Base-by-base conservation (phyloP, 1,140 invertebrate genomes). In the Cataglyphis hispanica region DNA sequence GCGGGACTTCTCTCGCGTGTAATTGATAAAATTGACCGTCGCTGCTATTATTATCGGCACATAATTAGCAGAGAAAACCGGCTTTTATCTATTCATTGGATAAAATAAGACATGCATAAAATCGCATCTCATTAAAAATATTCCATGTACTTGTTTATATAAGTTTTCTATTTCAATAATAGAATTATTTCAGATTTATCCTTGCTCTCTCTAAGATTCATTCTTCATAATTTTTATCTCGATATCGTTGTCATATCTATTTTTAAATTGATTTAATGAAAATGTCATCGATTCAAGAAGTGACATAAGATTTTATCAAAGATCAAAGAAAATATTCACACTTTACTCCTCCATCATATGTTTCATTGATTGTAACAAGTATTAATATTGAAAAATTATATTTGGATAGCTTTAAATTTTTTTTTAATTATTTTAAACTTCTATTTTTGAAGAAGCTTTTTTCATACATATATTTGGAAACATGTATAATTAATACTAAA, bases 11-110 rank as follows among this genome's bases (percentile, higher is more conserved):
- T 75, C 43, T 50, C 43, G 69, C 43, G 40, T 60, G 77, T 90
- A 90, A 90, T 90, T 90, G 84, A 77, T 88, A 76, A 86, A 90
- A 90, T 84, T 88, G 81, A 76, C 87, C 34, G 76, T 31, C 43
- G 19, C 40, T 83, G 67, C 37, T 13, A 53, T 72, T 13, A 53
- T 72, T 81, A 70, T 83, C 78, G 40, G 60, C 56, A 74, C 27
- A 56, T 74, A 83, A 83, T 83, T 83, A 74, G 78, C 66, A 27
- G 66, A 27, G 10, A 25, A 40, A 69, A 27, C 22, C 34, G 66
- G 16, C 34, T 70, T 81, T 81, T 70, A 69, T 69, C 50, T 31
- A 25, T 19, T 5, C 7, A 37, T 40, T 69, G 63, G 1, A 2
- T 31, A 19, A 69, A 37, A 37, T 67, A 40, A 2, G 25, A n/a